Percentiles rank a stretch among this genome's conserved stretches.
phyloP scores from a whole-genome alignment of 2,888 invertebrate species.

The Rhodophaea formosa region DNA sequence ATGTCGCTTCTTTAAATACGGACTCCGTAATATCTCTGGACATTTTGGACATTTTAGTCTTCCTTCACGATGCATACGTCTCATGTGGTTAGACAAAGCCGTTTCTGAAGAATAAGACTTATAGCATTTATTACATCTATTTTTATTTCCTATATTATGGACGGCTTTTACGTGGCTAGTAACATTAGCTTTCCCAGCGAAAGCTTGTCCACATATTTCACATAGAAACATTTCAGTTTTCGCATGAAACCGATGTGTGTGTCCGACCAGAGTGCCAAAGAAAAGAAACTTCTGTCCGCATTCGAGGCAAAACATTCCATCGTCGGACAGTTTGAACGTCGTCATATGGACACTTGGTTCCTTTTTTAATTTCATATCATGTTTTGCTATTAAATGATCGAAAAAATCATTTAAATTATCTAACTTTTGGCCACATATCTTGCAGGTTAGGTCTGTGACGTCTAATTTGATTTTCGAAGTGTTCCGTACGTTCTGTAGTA shows the following conservation, averaged over 20 bases:
- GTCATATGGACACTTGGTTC: slow-evolving; percentile 37
- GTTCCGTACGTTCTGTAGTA: slow-evolving; percentile 27
- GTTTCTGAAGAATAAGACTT: slow-evolving; percentile 40
- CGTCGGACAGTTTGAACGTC: slow-evolving; percentile 47
- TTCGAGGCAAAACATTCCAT: slow-evolving; percentile 46
- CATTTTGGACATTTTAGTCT: slow-evolving; percentile 57
- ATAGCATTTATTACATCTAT: slow-evolving; percentile 41
- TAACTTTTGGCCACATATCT: slow-evolving; percentile 40
- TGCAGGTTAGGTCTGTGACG: slow-evolving; percentile 46
- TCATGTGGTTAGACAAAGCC: slow-evolving; percentile 28
- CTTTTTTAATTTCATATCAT: slow-evolving; percentile 41
- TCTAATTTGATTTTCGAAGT: slow-evolving; percentile 46
- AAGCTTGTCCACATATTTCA: slow-evolving; percentile 61
- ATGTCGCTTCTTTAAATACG: slow-evolving; percentile 57
- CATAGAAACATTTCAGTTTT: slow-evolving; percentile 45
- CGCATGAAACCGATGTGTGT: slow-evolving; percentile 49
- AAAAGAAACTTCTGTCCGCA: slow-evolving; percentile 50
- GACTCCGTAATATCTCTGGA: slow-evolving; percentile 48
- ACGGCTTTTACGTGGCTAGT: slow-evolving; percentile 50
- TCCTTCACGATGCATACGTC: slow-evolving; percentile 2
- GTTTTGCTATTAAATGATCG: slow-evolving; percentile 35
- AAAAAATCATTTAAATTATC: slow-evolving; percentile 39
- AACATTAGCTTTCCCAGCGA: slow-evolving; percentile 50
- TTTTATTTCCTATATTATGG: slow-evolving; percentile 33
- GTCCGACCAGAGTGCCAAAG: slow-evolving; percentile 48